phyloP scores from a whole-genome alignment of 2,113 vertebrate species.

The Cinclus mexicanus region DNA sequence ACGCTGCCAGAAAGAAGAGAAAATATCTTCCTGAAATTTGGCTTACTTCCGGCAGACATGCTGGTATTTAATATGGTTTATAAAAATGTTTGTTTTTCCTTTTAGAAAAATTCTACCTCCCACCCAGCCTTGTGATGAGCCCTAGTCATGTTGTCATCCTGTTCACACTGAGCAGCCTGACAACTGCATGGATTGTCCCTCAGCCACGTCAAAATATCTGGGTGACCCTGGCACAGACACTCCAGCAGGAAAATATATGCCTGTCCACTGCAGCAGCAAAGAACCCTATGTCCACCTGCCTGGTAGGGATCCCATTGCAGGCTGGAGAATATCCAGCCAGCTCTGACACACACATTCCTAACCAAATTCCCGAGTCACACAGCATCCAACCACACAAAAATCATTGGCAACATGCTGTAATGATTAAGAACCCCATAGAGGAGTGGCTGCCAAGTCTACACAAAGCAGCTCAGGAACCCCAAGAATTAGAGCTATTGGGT shows the following conservation, averaged over 20 bases:
- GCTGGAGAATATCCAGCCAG: neutral
- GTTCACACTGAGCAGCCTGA: neutral
- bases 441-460: neutral
- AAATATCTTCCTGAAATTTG: neutral
- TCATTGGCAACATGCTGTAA: fast-evolving
- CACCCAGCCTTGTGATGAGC: fast-evolving
- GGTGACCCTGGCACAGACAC: neutral
- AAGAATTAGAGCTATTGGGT: no score
- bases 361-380: neutral
- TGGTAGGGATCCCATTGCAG: neutral
- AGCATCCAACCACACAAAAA: neutral
- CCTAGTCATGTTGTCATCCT: no score
- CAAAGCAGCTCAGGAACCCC: no score
- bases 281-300: neutral
- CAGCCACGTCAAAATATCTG: neutral
- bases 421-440: neutral
- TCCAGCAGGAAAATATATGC: neutral
- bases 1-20: fast-evolving
- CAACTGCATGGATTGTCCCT: fast-evolving
- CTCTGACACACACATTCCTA: neutral
- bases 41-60: fast-evolving
- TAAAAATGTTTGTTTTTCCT: neutral
- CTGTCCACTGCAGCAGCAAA: neutral
- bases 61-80: neutral
- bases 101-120: neutral